These are phyloP conservation scores for Stenichneumon culpator DNA, from an alignment of 2,888 invertebrate species.

Conservation along the genomic window DNA sequence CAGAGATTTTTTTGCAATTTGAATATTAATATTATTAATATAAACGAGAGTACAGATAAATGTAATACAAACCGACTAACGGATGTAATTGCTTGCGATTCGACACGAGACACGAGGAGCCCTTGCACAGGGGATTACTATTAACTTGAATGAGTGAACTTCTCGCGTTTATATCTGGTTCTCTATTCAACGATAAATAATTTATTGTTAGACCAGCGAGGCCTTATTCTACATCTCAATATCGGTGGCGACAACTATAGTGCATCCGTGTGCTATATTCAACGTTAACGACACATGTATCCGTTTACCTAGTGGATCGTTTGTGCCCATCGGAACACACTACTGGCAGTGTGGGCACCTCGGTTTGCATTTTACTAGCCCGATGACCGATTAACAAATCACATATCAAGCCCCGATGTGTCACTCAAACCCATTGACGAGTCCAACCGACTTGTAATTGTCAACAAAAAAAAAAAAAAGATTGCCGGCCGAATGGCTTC, in stretches of 20 bases:
- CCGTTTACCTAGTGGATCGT: constrained; percentile 78
- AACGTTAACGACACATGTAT: constrained; percentile 52
- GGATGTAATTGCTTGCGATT: constrained; percentile 79
- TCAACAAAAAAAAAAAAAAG: constrained; percentile 66
- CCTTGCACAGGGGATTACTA: constrained; percentile 72
- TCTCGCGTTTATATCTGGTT: constrained; percentile 74
- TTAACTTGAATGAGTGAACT: constrained; percentile 74
- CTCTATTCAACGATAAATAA: constrained; percentile 68
- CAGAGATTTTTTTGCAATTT: constrained; percentile 33
- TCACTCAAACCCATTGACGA: constrained; percentile 17
- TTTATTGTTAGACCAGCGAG: constrained; percentile 10
- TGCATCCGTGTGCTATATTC: background rate
- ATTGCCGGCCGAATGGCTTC: constrained; percentile 75
- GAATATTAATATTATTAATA: constrained; percentile 26
- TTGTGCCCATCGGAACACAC: constrained; percentile 79
- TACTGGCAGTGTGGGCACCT: constrained; percentile 81
- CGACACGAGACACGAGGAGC: constrained; percentile 72
- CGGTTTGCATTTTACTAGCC: constrained; percentile 82
- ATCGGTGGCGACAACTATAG: background rate
- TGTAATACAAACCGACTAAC: constrained; percentile 77
- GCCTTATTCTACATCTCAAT: background rate
- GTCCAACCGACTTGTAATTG: constrained; percentile 37
- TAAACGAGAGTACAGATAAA: background rate
- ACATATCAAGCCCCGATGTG: constrained; percentile 53
- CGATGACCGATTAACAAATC: constrained; percentile 58